Conservation (phyloP, 2,797 vertebrate genomes). For the Poliocrania exsul region DNA sequence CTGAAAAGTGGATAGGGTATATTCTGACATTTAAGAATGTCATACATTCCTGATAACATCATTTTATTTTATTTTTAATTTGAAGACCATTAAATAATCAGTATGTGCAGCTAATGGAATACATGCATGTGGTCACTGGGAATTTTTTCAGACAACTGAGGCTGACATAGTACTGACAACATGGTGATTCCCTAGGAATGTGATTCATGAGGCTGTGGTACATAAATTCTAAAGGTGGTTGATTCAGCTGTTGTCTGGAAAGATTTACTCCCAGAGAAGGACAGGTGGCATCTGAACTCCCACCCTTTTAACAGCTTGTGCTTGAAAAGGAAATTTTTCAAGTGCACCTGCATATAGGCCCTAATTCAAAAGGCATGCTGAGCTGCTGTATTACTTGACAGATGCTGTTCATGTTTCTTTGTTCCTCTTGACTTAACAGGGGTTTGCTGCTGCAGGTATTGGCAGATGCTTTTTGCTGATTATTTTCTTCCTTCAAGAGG, state of each 20-base stretch:
- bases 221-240: neutral
- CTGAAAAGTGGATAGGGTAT: neutral
- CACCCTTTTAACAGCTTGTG: neutral
- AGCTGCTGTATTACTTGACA: neutral
- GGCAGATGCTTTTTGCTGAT: neutral
- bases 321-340: neutral
- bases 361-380: neutral
- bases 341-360: neutral
- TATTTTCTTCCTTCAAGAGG: neutral
- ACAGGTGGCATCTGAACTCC: neutral
- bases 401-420: neutral
- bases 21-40: neutral
- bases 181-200: neutral
- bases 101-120: neutral
- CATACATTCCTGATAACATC: neutral
- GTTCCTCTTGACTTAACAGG: neutral
- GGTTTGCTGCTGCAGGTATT: neutral
- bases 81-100: neutral
- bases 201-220: neutral
- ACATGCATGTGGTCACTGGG: neutral
- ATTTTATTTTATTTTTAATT: neutral
- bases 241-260: constrained; percentile 5
- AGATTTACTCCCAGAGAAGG: neutral
- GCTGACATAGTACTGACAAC: neutral
- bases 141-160: neutral